Percentiles rank a stretch among this genome's conserved stretches.
Evolutionary conservation across 2,888 invertebrate genomes (phyloP).

Genomic region (Dasypolia templi): DNA sequence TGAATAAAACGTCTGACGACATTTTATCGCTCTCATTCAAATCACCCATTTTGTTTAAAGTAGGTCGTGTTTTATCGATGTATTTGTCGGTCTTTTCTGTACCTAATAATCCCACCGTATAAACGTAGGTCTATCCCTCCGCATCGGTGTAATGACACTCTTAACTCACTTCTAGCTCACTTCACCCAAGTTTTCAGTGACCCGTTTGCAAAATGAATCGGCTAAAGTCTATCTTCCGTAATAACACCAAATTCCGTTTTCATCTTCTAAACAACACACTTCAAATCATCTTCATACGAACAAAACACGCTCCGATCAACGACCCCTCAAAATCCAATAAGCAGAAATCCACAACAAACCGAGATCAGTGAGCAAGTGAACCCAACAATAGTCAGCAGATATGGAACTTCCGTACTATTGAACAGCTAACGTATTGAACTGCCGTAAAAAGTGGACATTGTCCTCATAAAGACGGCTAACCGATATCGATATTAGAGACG

Average conservation of each 20-base stretch:
- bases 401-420: constrained; percentile 85
- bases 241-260: not conserved
- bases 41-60: not conserved
- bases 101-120: too few relatives aligned
- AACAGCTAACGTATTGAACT: constrained; percentile 76
- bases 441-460: constrained; percentile 80
- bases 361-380: constrained; percentile 53
- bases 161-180: not conserved
- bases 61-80: not conserved
- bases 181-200: not conserved
- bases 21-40: not conserved
- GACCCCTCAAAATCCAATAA: constrained; percentile 53
- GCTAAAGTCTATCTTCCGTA: not conserved
- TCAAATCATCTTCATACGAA: constrained; percentile 10
- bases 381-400: constrained; percentile 71
- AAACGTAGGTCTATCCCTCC: not conserved
- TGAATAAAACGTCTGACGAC: not conserved
- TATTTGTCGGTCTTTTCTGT: not conserved
- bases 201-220: too few relatives aligned
- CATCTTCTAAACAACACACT: not conserved
- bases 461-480: constrained; percentile 73
- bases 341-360: constrained; percentile 57
- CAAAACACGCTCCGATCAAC: constrained; percentile 12
- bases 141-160: not conserved
- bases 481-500: constrained; percentile 60